Base-by-base conservation (phyloP, 1,140 invertebrate genomes). In the Leucophenga varia region DNA sequence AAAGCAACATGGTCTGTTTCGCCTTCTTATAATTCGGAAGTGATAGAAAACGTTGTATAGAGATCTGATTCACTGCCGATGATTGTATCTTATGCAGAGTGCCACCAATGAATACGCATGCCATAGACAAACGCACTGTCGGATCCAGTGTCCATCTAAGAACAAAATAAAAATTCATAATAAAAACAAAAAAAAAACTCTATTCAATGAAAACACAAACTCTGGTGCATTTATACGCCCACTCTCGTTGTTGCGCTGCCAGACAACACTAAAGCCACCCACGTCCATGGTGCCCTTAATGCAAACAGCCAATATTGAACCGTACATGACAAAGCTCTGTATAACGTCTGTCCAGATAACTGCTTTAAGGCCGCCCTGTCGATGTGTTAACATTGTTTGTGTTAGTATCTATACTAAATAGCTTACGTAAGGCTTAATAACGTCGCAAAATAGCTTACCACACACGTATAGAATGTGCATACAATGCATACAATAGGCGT, bases 281-380 rank as follows among this genome's bases (percentile, higher is more conserved):
- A 90, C 79, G 51, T 94, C 87, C 0, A 83, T 57, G 1, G 88
- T 88, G 1, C 92, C 93, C 72, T 91, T 90, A 5, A 93, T 77
- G 1, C 87, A 77, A 2, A 95, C 85, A 10, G 90, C 78, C 3
- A 93, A 64, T 78, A 95, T 86, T 1, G 91, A 87, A 1, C 84
- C 84, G 41, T 90, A 87, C 88, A 96, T 95, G 1, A 93, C 81
- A 3, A 89, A 79, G 12, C 84, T 81, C 78, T 96, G 94, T 55
- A 95, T 87, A 7, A 90, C 86, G 77, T 97, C 94, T 1, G 93
- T 94, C 91, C 90, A 93, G 44, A 97, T 86, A 1, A 96, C 93
- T 2, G 93, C 93, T 78, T 91, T 92, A 40, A 97, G 81, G 17
- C 93, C 93, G 60, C 93, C 93, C 91, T 95, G 55, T 50, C 47